Conservation (phyloP, 1,140 invertebrate species). For the Musca domestica region DNA sequence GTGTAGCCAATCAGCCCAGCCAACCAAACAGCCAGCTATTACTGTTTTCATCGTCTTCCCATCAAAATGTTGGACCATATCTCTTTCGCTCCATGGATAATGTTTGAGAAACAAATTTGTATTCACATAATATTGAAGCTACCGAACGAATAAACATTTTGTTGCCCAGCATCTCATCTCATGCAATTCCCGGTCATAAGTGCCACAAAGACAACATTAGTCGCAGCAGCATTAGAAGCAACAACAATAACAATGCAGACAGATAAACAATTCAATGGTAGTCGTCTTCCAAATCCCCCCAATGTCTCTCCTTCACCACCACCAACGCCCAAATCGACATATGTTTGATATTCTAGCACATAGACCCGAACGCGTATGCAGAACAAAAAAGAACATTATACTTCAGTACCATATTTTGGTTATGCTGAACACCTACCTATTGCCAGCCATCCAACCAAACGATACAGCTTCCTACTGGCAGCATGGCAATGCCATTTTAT, state of each 20-base stretch:
- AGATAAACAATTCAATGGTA: not conserved
- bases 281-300: too few species aligned
- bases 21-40: not conserved
- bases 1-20: too few species aligned
- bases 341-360: too few species aligned
- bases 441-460: not conserved
- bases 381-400: not conserved
- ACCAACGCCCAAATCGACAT: too few species aligned
- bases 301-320: too few species aligned
- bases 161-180: not conserved
- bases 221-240: not conserved
- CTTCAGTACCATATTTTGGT: constrained; percentile 12
- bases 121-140: constrained; percentile 2
- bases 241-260: not conserved
- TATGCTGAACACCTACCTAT: not conserved
- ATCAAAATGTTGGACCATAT: not conserved
- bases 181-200: not conserved
- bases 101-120: constrained; percentile 5
- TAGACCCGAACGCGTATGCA: too few species aligned
- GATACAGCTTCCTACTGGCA: too few species aligned
- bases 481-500: too few species aligned
- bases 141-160: not conserved
- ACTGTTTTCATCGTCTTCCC: not conserved
- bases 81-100: not conserved
- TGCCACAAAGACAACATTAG: not conserved